Conservation (phyloP, 2,888 invertebrate genomes). For the Pammene fasciana region DNA sequence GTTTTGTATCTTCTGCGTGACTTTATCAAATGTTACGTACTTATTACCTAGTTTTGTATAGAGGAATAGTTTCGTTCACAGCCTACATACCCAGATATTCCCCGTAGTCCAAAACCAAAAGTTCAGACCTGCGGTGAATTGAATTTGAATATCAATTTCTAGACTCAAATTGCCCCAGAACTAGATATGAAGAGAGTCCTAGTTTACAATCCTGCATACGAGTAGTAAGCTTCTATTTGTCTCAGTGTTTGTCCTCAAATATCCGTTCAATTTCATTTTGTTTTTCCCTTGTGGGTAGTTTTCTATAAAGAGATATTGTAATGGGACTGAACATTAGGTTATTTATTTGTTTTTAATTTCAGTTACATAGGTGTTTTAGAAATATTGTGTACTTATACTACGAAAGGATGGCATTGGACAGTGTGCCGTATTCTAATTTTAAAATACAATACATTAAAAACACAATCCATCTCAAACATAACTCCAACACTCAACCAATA, state of each 20-base stretch:
- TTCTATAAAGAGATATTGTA: background rate
- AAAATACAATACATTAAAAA: too few relatives aligned
- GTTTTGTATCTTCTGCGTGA: too few relatives aligned
- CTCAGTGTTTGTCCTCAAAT: background rate
- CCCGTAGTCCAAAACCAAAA: background rate
- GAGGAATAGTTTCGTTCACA: too few relatives aligned
- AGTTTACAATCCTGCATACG: background rate
- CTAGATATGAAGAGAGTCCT: background rate
- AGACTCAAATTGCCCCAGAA: background rate
- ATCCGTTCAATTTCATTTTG: background rate
- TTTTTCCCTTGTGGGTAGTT: slow-evolving; percentile 7
- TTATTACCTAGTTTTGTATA: too few relatives aligned
- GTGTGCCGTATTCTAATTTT: too few relatives aligned
- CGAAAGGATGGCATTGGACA: too few relatives aligned
- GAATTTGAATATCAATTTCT: slow-evolving; percentile 2
- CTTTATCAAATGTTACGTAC: too few relatives aligned
- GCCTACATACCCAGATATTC: too few relatives aligned
- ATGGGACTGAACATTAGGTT: background rate
- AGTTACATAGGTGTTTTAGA: too few relatives aligned
- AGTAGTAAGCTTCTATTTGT: background rate
- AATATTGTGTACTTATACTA: too few relatives aligned
- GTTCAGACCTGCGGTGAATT: slow-evolving; percentile 1
- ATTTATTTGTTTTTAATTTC: background rate
- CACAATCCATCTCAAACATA: too few relatives aligned
- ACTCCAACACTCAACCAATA: too few relatives aligned